Base-by-base conservation (phyloP, 2,797 vertebrate species). In the Lithobates pipiens region DNA sequence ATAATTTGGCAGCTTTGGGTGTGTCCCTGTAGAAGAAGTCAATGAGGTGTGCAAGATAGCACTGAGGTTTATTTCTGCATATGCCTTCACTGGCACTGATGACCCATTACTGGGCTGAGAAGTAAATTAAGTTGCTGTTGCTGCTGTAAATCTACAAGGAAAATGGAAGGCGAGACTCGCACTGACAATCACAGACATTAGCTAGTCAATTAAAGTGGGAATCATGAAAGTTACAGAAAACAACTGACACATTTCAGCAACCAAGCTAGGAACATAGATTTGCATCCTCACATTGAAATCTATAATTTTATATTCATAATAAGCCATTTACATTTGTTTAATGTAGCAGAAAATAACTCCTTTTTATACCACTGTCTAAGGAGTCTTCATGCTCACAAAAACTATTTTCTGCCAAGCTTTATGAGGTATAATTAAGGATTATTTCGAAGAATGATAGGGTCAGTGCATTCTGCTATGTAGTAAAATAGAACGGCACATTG, bases 401-500 rank as follows among this genome's bases (percentile, higher is more conserved):
- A 72, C 42, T 71, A 78, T 82, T 68, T 86, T 75, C 70, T 83
- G 76, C 68, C 80, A 44, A 85, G 84, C 61, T 75, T 85, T 80
- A 75, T 75, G 61, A 80, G 39, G 57, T 75, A 57, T 79, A 86
- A 86, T 86, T 82, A 86, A 82, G 80, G 67, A 77, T 82, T 86
- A 82, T 86, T 77, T 25, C 36, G 21, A 69, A 44, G 85, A 79
- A 86, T 86, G 85, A 83, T 77, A 77, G 85, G 85, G 73, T 82
- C 80, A 82, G 65, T 68, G 73, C 74, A 68, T 86, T 83, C 54
- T 32, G 77, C 61, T 83, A 74, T 69, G 69, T 61, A 23, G 86
- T 70, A 76, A 79, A 83, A 63, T 74, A 83, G 70, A 84, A 82
- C 3, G 16, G 44, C 72, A 50, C 32, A 42, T 29, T 44, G 80